phyloP scores from a whole-genome alignment of 2,888 invertebrate genomes.

The Netelia fuscicornis region DNA sequence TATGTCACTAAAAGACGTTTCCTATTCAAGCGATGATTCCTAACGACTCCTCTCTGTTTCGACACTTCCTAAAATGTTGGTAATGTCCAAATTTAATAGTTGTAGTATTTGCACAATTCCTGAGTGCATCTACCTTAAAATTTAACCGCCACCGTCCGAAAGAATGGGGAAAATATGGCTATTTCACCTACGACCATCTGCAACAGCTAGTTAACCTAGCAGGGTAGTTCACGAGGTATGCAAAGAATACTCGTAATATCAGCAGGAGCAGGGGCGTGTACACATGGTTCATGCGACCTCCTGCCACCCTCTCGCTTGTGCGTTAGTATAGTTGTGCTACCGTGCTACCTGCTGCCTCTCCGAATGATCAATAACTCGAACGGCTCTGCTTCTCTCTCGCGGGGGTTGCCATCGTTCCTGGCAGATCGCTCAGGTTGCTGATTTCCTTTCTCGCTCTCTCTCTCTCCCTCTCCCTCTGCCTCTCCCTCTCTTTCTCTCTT shows the following conservation, averaged over 20 bases:
- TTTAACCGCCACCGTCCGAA: not conserved
- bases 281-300: slow-evolving; percentile 35
- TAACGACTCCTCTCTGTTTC: not conserved
- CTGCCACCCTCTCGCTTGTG: slow-evolving; percentile 46
- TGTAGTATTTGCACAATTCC: not conserved
- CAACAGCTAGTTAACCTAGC: slow-evolving; percentile 8
- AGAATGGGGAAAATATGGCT: not conserved
- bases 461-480: not conserved
- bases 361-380: slow-evolving; percentile 68
- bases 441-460: slow-evolving; percentile 36
- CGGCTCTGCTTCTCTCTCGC: slow-evolving; percentile 43
- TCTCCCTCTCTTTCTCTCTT: not conserved
- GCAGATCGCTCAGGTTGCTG: slow-evolving; percentile 45
- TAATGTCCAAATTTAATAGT: not conserved
- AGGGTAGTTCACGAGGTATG: slow-evolving; percentile 26
- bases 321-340: slow-evolving; percentile 45
- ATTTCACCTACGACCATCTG: not conserved
- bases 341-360: slow-evolving; percentile 61
- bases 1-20: not conserved
- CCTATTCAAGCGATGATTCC: not conserved
- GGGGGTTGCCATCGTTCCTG: slow-evolving; percentile 57
- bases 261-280: slow-evolving; percentile 17
- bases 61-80: not conserved
- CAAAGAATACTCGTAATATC: slow-evolving; percentile 18
- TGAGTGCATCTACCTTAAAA: not conserved